Conservation (phyloP, 1,140 invertebrate genomes). For the Leptinotarsa defecta region DNA sequence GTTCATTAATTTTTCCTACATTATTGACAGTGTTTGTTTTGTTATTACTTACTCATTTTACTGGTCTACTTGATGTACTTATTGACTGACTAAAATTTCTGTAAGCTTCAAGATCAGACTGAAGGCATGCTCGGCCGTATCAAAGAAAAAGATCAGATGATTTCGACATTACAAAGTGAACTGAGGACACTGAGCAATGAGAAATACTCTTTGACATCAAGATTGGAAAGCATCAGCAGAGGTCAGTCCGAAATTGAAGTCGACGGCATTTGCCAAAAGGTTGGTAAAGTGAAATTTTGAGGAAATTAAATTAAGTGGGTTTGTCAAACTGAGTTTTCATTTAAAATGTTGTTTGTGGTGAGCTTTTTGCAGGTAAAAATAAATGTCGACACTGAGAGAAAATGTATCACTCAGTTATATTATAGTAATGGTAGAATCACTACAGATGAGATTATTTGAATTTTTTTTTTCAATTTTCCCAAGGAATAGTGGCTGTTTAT, state of each 20-base stretch:
- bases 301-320: background rate
- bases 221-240: constrained; percentile 49
- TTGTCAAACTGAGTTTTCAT: too few relatives aligned
- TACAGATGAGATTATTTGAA: too few relatives aligned
- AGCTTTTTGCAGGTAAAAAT: too few relatives aligned
- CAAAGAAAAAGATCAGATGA: constrained; percentile 18
- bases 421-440: too few relatives aligned
- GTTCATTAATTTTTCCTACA: too few relatives aligned
- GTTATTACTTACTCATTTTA: background rate
- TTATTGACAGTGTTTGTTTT: background rate
- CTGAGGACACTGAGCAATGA: constrained; percentile 21
- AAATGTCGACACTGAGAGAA: too few relatives aligned
- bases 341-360: too few relatives aligned
- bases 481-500: too few relatives aligned
- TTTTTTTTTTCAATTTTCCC: too few relatives aligned
- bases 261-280: constrained; percentile 39
- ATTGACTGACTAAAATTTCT: too few relatives aligned
- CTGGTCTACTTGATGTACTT: background rate
- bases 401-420: too few relatives aligned
- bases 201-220: constrained; percentile 47
- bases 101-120: background rate
- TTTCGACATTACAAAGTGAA: constrained; percentile 17
- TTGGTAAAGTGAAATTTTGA: background rate
- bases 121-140: constrained; percentile 10
- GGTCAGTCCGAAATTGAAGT: constrained; percentile 35